Evolutionary conservation across 1,140 invertebrate genomes (phyloP), one percentile per base, ranked within the genome.

Genomic region (Gonioctena quinquepunctata): DNA sequence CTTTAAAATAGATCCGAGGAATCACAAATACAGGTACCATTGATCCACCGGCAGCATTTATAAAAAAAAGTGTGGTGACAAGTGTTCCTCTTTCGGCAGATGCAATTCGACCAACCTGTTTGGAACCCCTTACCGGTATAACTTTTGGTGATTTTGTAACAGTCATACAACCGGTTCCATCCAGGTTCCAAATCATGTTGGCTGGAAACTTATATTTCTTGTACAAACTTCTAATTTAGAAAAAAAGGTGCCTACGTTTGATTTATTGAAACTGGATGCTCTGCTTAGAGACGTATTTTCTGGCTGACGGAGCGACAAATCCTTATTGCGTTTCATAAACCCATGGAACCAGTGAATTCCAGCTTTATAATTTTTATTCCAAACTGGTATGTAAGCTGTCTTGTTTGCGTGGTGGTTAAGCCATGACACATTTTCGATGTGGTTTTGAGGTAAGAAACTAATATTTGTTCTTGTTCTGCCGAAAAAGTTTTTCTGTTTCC

Each of bases 111-210:
- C 83, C 83, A 2, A 86, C 79, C 78, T 87, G 81, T 67, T 81
- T 82, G 25, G 70, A 60, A 28, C 84, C 84, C 77, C 75, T 79
- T 63, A 67, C 72, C 25, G 84, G 81, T 48, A 87, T 74, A 50
- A 86, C 76, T 66, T 78, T 82, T 21, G 75, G 77, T 33, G 79
- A 72, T 64, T 81, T 71, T 48, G 21, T 80, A 78, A 86, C 83
- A 11, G 84, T 86, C 25, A 81, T 83, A 42, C 85, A 72, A 13
- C 84, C 85, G 3, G 83, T 86, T 75, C 87, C 86, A 76, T 87
- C 85, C 13, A 72, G 68, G 50, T 79, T 81, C 60, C 77, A 81
- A 62, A 85, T 80, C 60, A 69, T 69, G 28, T 69, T 64, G 21
- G 68, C 78, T 54, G 71, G 27, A 74, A 83, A 83, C 23, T 82